phyloP scores from a whole-genome alignment of 1,140 invertebrate genomes.

The Camponotus pennsylvanicus region DNA sequence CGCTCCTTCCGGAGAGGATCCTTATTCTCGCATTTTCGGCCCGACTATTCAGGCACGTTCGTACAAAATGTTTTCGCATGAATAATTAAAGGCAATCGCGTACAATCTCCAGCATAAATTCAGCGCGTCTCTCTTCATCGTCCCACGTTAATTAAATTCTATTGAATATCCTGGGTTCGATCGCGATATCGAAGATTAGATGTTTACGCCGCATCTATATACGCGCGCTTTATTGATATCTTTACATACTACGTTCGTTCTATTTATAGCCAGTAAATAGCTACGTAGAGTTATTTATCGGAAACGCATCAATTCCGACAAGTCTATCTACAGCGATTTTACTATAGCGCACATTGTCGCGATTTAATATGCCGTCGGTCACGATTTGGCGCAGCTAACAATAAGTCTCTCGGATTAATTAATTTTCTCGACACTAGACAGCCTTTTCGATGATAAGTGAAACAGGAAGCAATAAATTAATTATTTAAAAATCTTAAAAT shows the following conservation, averaged over 20 bases:
- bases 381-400: background rate
- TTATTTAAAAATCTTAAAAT: background rate
- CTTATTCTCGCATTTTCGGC: too few relatives aligned
- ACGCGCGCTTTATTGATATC: background rate
- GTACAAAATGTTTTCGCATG: background rate
- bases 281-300: background rate
- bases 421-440: background rate
- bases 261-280: constrained; percentile 49
- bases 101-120: background rate
- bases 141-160: constrained; percentile 9
- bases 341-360: background rate
- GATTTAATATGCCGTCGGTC: background rate
- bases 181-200: background rate
- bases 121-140: background rate
- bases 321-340: constrained; percentile 6
- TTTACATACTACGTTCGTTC: constrained; percentile 6
- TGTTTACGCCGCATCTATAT: background rate
- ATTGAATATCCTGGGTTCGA: background rate
- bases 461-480: background rate
- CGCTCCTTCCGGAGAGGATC: background rate
- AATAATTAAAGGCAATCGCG: background rate
- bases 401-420: background rate
- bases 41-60: background rate
- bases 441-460: background rate
- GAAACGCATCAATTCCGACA: constrained; percentile 23